Base-by-base conservation (phyloP, 2,888 invertebrate genomes). In the Halocaridina rubra region DNA sequence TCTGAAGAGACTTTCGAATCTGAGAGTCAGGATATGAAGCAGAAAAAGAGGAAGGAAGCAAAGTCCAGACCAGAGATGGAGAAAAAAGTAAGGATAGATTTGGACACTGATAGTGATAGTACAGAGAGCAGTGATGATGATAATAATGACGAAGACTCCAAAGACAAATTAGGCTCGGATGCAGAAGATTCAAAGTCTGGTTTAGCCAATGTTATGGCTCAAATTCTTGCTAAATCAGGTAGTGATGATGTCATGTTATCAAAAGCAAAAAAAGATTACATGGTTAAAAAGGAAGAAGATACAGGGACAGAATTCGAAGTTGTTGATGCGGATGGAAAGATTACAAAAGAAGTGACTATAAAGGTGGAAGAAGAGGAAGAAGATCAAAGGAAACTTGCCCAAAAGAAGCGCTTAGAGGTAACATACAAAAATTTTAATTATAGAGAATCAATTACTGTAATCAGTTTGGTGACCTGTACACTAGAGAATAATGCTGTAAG, bases 241-340 rank as follows among this genome's bases (percentile, higher is more conserved):
- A 46, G 32, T n/a, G 59, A 71, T 16, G 61, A 78, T 19, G 57
- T 77, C 8, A 78, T 82, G 22, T 46, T 82, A 16, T 78, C 77
- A 7, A 82, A 82, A n/a, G 82, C 82, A 19, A 78, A 82, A 71
- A 82, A 71, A 30, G 72, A 77, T 39, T 22, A 71, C 16, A 57
- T 5, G 22, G 7, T 77, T 5, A 39, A 19, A 27, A 76, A 81
- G 19, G 69, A 22, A n/a, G 72, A 10, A 39, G 72, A 82, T 4
- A 53, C 53, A n/a, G 53, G 53, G 19, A n/a, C n/a, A n/a, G 53
- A 53, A 53, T 53, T 53, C 19, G 53, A 53, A 53, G 16, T 53
- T 53, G 53, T 53, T 4, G 53, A 29, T 22, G 29, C 27, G 8
- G n/a, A 69, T 16, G 30, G 29, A 7, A 69, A 29, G 7, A 7